Conservation (phyloP, 2,888 invertebrate genomes). For the Conus canariensis region DNA sequence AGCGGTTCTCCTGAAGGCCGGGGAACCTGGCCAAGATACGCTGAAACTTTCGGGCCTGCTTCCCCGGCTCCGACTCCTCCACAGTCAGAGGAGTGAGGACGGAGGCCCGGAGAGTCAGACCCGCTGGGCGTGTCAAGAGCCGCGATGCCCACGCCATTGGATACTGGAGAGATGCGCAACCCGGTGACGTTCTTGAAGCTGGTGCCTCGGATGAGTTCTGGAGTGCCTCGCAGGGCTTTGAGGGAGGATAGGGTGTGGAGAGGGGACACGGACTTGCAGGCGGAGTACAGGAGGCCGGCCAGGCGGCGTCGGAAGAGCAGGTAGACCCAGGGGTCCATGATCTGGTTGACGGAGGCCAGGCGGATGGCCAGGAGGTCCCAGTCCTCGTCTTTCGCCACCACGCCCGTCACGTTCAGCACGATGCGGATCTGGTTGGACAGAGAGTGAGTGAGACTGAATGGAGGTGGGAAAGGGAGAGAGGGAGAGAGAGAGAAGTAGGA, state of each 20-base stretch:
- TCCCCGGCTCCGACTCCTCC: not conserved
- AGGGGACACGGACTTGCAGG: slow-evolving; percentile 34
- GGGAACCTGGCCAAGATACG: not conserved
- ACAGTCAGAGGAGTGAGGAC: no score
- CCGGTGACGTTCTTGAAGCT: not conserved
- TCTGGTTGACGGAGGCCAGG: slow-evolving; percentile 50
- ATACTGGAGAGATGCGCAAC: not conserved
- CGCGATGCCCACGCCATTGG: not conserved
- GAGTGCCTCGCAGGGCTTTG: not conserved
- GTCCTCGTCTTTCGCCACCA: slow-evolving; percentile 49
- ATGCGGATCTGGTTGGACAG: slow-evolving; percentile 53
- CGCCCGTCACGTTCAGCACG: slow-evolving; percentile 55
- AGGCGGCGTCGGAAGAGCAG: slow-evolving; percentile 75
- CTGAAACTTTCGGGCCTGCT: not conserved
- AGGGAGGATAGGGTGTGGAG: slow-evolving; percentile 18
- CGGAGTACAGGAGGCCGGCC: slow-evolving; percentile 28
- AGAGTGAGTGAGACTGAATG: slow-evolving; percentile 37
- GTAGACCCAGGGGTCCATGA: slow-evolving; percentile 75
- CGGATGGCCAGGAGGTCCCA: slow-evolving; percentile 65
- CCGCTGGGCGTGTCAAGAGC: not conserved
- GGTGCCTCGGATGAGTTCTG: not conserved
- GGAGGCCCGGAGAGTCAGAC: no score
- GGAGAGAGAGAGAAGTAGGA: not conserved
- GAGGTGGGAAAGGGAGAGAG: not conserved
- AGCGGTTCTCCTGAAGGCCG: not conserved